A percentile compares a stretch with the other conserved stretches of the same genome.
Evolutionary conservation across 2,797 vertebrate species (phyloP).

Genomic region (Cossypha caffra): DNA sequence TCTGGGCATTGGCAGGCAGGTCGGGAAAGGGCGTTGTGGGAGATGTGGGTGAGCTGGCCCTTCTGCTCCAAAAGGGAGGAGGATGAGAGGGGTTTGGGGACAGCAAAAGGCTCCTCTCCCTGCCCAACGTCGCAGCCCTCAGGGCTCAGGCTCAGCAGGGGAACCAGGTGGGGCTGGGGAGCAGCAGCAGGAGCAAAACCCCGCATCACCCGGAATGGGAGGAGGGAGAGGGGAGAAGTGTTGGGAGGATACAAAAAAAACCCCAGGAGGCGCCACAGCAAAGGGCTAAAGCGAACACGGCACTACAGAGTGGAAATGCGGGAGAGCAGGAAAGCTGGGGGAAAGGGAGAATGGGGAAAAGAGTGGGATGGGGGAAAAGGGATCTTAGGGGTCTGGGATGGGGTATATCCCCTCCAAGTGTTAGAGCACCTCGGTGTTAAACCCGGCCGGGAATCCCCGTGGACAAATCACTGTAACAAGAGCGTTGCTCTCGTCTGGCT

Average conservation of each 20-base stretch:
- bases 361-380: accelerated
- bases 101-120: neutral
- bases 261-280: neutral
- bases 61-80: too few relatives aligned
- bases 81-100: neutral
- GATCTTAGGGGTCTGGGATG: accelerated
- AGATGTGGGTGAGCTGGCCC: too few relatives aligned
- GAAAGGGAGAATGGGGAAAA: accelerated
- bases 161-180: accelerated
- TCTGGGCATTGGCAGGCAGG: accelerated
- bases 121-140: accelerated
- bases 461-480: neutral
- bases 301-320: accelerated
- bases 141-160: neutral
- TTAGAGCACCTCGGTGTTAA: neutral
- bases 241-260: accelerated
- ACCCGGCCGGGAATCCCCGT: accelerated
- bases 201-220: accelerated
- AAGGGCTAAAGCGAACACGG: neutral
- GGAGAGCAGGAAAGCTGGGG: neutral
- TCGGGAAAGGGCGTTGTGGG: neutral
- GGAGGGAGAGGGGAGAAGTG: neutral
- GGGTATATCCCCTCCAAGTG: accelerated
- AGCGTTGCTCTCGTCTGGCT: neutral
- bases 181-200: neutral